A percentile compares a stretch with the other conserved stretches of the same genome.
These are phyloP conservation scores for Drosophila birchii DNA, from an alignment of 2,888 invertebrate species.

Conservation along the genomic window DNA sequence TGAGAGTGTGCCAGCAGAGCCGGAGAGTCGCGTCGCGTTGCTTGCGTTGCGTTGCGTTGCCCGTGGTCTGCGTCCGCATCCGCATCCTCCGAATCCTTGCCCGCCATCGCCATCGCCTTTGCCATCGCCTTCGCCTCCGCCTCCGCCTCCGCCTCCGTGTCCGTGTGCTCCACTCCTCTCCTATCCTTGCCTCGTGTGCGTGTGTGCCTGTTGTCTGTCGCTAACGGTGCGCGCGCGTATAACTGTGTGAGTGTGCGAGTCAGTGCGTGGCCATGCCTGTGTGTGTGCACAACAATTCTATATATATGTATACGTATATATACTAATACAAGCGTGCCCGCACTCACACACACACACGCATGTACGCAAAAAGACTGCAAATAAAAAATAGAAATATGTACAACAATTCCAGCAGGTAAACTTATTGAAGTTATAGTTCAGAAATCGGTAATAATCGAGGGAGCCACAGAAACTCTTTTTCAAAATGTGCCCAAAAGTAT, in stretches of 20 bases:
- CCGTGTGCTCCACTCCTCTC: conserved; percentile 21
- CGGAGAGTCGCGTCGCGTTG: conserved; percentile 61
- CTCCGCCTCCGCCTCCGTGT: conserved; percentile 28
- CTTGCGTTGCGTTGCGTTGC: conserved; percentile 55
- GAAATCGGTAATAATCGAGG: neutral
- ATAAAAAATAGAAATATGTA: conserved; percentile 27
- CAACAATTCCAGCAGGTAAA: conserved; percentile 33
- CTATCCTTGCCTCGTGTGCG: conserved; percentile 32
- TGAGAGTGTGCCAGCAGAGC: conserved; percentile 40
- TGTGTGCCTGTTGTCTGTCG: conserved; percentile 71
- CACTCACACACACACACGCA: conserved; percentile 22
- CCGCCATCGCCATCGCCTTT: conserved; percentile 5
- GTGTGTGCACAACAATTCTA: conserved; percentile 61
- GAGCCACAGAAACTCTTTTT: neutral
- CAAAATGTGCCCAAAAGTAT: neutral
- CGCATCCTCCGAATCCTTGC: conserved; percentile 22
- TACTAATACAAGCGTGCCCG: conserved; percentile 22
- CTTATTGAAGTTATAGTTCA: conserved; percentile 8
- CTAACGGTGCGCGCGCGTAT: conserved; percentile 72
- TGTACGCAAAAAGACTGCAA: conserved; percentile 19
- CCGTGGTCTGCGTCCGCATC: conserved; percentile 52
- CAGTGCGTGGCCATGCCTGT: conserved; percentile 50
- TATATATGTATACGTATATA: conserved; percentile 35
- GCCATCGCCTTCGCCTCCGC: neutral
- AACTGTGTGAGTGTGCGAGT: conserved; percentile 62